Percentiles rank a stretch among this genome's conserved stretches.
phyloP scores from a whole-genome alignment of 2,113 vertebrate species.

The Sapajus apella region DNA sequence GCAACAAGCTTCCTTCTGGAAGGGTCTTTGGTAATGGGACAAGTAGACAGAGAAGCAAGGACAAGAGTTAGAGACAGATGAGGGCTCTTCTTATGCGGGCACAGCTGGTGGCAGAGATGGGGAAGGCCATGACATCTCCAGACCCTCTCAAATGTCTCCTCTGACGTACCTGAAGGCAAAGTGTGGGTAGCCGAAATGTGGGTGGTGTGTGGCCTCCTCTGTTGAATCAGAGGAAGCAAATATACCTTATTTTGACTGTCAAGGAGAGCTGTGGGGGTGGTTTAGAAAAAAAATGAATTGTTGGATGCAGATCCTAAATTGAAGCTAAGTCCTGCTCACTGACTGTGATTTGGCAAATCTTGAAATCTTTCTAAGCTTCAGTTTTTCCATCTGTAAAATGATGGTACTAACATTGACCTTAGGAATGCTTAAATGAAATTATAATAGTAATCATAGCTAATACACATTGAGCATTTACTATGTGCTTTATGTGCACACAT shows the following conservation, averaged over 20 bases:
- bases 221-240: not conserved
- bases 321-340: not conserved
- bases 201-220: not conserved
- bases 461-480: not conserved
- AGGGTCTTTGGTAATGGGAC: not conserved
- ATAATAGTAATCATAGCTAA: not conserved
- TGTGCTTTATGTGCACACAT: not conserved
- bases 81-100: not conserved
- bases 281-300: not conserved
- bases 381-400: not conserved
- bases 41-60: not conserved
- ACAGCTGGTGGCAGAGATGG: not conserved
- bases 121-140: not conserved
- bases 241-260: not conserved
- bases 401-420: not conserved
- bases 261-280: not conserved
- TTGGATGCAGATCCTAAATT: not conserved
- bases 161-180: not conserved
- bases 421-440: not conserved
- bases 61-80: not conserved
- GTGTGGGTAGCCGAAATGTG: rapidly evolving
- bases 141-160: not conserved
- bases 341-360: not conserved
- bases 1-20: not conserved
- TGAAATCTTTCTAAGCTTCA: not conserved